Percentiles rank a stretch among this genome's conserved stretches.
Conservation (phyloP, 2,113 vertebrate genomes). For the zebrafish (Danio rerio) region DNA sequence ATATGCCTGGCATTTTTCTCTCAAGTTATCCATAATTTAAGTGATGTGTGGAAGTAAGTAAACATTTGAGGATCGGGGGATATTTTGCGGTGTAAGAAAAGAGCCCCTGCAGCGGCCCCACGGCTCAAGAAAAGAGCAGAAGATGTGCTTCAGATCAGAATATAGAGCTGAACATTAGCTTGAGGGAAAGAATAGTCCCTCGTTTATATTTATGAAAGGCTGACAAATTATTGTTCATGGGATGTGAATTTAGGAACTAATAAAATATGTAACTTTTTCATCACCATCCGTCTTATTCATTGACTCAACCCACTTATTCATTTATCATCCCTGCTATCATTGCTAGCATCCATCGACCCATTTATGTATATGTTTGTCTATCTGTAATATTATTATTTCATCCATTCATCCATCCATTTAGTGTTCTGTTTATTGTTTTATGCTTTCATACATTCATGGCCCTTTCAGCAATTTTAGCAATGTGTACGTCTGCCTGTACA, state of each 20-base stretch:
- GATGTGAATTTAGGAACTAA: neutral
- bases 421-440: too few relatives aligned
- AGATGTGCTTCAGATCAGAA: conserved; percentile 2
- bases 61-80: conserved; percentile 3
- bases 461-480: too few relatives aligned
- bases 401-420: too few relatives aligned
- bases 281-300: neutral
- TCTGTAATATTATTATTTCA: too few relatives aligned
- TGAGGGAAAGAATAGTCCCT: neutral
- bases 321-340: too few relatives aligned
- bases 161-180: neutral
- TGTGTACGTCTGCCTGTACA: too few relatives aligned
- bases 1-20: neutral
- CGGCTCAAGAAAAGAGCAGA: conserved; percentile 9
- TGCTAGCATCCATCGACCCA: too few relatives aligned
- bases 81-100: conserved; percentile 12
- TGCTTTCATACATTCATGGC: too few relatives aligned
- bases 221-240: neutral
- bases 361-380: neutral
- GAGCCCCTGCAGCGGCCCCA: neutral
- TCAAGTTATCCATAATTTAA: conserved; percentile 13
- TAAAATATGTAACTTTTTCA: neutral
- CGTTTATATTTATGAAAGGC: neutral
- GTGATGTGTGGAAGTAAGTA: neutral
- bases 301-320: neutral